Evolutionary conservation across 2,888 invertebrate species (phyloP).

Genomic region (Caenorhabditis japonica): DNA sequence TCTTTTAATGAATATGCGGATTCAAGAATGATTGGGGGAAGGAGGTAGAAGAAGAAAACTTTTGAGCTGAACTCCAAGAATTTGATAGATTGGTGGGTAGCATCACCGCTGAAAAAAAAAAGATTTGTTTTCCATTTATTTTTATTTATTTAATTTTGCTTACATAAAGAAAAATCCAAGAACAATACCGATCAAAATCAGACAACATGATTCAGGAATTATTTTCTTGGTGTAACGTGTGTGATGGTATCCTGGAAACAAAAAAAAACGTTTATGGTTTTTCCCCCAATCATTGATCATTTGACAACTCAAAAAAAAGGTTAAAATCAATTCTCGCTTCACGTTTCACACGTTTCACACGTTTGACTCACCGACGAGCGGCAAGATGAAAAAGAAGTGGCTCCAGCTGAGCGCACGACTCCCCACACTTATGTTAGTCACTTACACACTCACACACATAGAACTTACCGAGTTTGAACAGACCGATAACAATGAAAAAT

Average conservation of each 20-base stretch:
- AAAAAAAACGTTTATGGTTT: not conserved
- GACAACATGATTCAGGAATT: conserved; percentile 78
- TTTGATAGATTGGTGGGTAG: conserved; percentile 63
- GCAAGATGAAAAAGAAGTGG: conserved; percentile 33
- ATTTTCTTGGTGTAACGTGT: conserved; percentile 58
- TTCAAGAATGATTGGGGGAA: conserved; percentile 81
- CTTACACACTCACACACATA: conserved; percentile 27
- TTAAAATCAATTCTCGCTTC: conserved; percentile 25
- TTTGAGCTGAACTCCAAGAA: conserved; percentile 78
- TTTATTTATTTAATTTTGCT: too few relatives aligned
- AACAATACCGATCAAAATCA: conserved; percentile 79
- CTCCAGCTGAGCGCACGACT: conserved; percentile 49
- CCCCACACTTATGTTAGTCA: too few relatives aligned
- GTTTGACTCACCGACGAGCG: conserved; percentile 29
- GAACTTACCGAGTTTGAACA: conserved; percentile 80
- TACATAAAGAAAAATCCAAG: conserved; percentile 79
- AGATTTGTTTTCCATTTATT: too few relatives aligned
- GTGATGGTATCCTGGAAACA: conserved; percentile 70
- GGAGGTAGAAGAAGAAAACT: conserved; percentile 80
- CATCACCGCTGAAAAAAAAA: conserved; percentile 56
- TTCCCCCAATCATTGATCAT: conserved; percentile 21
- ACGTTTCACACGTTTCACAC: conserved; percentile 1
- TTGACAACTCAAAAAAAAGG: conserved; percentile 41
- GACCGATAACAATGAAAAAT: conserved; percentile 80
- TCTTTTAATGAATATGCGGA: conserved; percentile 81